Conservation (phyloP, 2,888 invertebrate genomes). For the Chydorus sphaericus region DNA sequence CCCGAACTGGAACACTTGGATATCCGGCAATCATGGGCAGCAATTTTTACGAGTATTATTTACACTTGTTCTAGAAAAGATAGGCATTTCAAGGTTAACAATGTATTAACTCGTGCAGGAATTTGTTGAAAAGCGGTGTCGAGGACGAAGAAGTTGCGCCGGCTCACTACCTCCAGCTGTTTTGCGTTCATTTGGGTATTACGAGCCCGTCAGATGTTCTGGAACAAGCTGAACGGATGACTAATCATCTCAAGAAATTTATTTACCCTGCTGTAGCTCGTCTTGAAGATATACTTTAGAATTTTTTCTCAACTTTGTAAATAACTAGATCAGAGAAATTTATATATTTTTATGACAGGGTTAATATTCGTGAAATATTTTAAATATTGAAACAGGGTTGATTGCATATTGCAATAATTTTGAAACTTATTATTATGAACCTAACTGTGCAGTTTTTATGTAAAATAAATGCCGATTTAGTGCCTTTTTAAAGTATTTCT, state of each 20-base stretch:
- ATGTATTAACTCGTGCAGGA: no score
- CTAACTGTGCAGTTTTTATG: no score
- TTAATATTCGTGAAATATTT: no score
- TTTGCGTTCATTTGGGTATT: conserved; percentile 6
- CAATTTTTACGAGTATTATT: conserved; percentile 6
- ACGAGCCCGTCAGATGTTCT: not conserved
- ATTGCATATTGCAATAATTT: no score
- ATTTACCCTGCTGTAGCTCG: not conserved
- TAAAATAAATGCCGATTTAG: no score
- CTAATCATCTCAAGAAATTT: not conserved
- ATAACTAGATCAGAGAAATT: no score
- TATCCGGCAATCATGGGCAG: not conserved
- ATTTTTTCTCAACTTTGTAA: no score
- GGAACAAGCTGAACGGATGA: not conserved
- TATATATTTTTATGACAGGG: no score
- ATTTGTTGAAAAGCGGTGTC: not conserved
- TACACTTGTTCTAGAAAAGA: not conserved
- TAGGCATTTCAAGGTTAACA: no score
- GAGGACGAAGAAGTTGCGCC: not conserved
- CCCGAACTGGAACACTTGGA: conserved; percentile 3
- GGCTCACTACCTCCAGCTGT: conserved; percentile 1
- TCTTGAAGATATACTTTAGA: not conserved
- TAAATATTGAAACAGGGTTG: no score
- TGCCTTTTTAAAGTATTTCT: no score
- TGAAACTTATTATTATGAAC: no score